These are phyloP conservation scores for Anableps anableps DNA, from an alignment of 2,797 vertebrate species.

Conservation along the genomic window DNA sequence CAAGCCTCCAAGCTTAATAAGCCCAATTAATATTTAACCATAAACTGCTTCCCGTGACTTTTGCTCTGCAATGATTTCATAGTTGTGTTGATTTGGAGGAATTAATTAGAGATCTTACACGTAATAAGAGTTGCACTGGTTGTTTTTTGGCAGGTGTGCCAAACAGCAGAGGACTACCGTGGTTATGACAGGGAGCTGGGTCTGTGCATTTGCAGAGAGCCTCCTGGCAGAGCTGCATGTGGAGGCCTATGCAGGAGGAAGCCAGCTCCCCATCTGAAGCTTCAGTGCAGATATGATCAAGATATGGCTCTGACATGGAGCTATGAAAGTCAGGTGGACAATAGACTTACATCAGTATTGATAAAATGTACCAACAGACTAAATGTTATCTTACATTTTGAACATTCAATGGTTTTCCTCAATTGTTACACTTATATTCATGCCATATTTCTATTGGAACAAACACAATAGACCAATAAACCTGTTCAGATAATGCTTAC, in stretches of 20 bases:
- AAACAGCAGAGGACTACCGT: slow-evolving; percentile 74
- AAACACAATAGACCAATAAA: slow-evolving; percentile 5
- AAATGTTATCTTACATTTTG: neutral
- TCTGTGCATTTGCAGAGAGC: slow-evolving; percentile 85
- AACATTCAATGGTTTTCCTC: neutral
- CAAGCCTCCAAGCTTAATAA: slow-evolving; percentile 43
- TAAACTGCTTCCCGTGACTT: slow-evolving; percentile 27
- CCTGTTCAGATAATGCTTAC: slow-evolving; percentile 28
- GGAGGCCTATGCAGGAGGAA: slow-evolving; percentile 72
- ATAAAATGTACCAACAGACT: neutral
- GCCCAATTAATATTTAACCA: slow-evolving; percentile 57
- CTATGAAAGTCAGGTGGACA: slow-evolving; percentile 61
- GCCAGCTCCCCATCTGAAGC: slow-evolving; percentile 59
- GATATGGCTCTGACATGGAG: slow-evolving; percentile 78
- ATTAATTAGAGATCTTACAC: neutral
- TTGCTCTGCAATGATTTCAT: neutral
- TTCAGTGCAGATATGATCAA: slow-evolving; percentile 71
- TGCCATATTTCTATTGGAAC: slow-evolving; percentile 8
- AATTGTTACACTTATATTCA: neutral
- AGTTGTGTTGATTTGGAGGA: slow-evolving; percentile 1
- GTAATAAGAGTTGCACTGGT: neutral
- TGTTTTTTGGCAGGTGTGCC: slow-evolving; percentile 84
- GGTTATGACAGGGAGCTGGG: slow-evolving; percentile 87
- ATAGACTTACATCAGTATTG: neutral
- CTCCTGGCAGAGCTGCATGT: slow-evolving; percentile 72